Conservation (phyloP, 2,797 vertebrate genomes). For the Smutsia gigantea region DNA sequence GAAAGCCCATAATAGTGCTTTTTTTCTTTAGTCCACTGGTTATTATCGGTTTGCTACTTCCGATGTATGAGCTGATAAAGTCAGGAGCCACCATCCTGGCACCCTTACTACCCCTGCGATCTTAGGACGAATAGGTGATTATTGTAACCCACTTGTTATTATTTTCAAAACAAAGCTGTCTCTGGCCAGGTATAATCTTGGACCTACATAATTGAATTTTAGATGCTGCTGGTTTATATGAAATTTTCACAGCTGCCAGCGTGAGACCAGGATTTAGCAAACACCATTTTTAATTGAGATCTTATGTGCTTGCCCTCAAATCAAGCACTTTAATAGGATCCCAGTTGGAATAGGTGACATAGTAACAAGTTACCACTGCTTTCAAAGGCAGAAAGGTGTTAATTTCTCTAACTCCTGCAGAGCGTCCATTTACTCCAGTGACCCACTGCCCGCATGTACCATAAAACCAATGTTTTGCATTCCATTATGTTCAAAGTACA, state of each 20-base stretch:
- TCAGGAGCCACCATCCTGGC: not conserved
- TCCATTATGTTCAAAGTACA: conserved; percentile 76
- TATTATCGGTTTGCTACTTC: not conserved
- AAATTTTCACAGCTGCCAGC: conserved; percentile 57
- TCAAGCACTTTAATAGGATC: conserved; percentile 78
- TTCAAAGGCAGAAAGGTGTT: conserved; percentile 65
- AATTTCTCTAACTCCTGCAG: conserved; percentile 71
- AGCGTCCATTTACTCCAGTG: conserved; percentile 69
- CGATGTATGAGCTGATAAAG: not conserved
- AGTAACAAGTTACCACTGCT: conserved; percentile 65
- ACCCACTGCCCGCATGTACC: conserved; percentile 58
- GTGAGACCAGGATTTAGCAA: conserved; percentile 69
- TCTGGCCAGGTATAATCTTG: conserved; percentile 15
- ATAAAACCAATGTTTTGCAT: conserved; percentile 75
- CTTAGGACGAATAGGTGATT: conserved; percentile 62
- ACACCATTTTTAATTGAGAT: conserved; percentile 77
- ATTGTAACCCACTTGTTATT: conserved; percentile 47
- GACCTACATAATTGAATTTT: conserved; percentile 70
- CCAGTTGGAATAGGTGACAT: conserved; percentile 63
- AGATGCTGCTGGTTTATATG: conserved; percentile 55
- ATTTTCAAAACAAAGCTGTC: conserved; percentile 41
- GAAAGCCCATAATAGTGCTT: not conserved
- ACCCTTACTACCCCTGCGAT: not conserved
- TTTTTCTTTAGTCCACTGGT: not conserved
- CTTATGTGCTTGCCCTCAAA: conserved; percentile 76